These are phyloP conservation scores for Luperina testacea DNA, from an alignment of 2,888 invertebrate genomes.

Conservation along the genomic window DNA sequence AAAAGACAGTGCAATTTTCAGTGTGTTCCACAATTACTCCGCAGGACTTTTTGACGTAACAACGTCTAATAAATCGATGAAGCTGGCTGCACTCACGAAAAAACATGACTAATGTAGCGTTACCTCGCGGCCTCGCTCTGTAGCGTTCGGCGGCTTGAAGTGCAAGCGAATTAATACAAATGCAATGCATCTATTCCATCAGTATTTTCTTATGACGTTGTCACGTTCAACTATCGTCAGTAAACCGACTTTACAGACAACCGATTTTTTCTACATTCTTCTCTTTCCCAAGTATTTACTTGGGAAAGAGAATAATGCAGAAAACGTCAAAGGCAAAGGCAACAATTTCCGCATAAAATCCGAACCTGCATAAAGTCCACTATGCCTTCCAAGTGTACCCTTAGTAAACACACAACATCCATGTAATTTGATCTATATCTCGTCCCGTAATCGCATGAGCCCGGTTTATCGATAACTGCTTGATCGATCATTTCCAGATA, in stretches of 20 bases:
- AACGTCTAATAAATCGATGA: too few species aligned
- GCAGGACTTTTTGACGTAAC: neutral
- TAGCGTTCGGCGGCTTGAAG: too few species aligned
- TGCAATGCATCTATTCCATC: too few species aligned
- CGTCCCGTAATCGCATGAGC: constrained; percentile 76
- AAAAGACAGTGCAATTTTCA: neutral
- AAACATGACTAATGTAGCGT: too few species aligned
- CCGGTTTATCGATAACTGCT: constrained; percentile 81
- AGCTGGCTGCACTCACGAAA: too few species aligned
- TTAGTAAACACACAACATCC: constrained; percentile 75
- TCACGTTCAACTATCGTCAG: too few species aligned
- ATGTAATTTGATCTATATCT: constrained; percentile 83
- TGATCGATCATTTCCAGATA: constrained; percentile 86
- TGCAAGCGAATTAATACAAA: too few species aligned
- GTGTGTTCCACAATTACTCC: neutral
- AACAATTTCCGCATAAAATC: neutral
- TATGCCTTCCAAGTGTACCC: constrained; percentile 55
- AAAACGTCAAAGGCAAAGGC: too few species aligned
- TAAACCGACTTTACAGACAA: too few species aligned
- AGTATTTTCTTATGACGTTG: too few species aligned
- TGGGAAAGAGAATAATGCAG: too few species aligned
- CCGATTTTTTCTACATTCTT: neutral
- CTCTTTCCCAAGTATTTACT: neutral
- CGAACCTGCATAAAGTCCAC: constrained; percentile 8
- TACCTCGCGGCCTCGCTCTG: too few species aligned